Conservation (phyloP, 92 coral and sea anemone genomes). For the Epizoanthus stellaris region DNA sequence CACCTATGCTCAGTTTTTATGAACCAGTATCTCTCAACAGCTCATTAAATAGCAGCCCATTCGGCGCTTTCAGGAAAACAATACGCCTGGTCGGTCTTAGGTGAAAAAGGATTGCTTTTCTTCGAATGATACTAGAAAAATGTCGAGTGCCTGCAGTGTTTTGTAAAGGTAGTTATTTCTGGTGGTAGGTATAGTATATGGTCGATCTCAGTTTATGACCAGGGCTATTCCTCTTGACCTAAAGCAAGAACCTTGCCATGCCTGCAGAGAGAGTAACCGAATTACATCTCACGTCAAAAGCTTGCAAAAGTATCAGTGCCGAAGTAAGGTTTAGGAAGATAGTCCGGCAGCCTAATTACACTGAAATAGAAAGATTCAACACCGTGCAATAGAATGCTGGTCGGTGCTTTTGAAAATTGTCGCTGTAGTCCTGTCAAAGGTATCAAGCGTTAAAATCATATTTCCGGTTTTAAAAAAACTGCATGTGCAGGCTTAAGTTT, state of each 20-base stretch:
- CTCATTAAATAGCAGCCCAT: conserved; percentile 22
- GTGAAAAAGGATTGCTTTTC: not conserved
- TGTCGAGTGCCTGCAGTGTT: not conserved
- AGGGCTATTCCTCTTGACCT: too few species aligned
- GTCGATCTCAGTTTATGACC: too few species aligned
- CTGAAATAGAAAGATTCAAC: not conserved
- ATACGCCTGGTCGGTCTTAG: conserved; percentile 1
- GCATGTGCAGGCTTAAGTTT: not conserved
- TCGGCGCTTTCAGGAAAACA: not conserved
- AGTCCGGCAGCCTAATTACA: not conserved
- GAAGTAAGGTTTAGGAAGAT: not conserved
- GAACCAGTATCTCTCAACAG: conserved; percentile 26
- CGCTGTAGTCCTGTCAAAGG: not conserved
- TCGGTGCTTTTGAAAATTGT: not conserved
- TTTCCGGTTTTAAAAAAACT: not conserved
- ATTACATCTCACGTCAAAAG: not conserved
- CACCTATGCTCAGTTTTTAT: not conserved
- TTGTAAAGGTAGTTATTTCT: not conserved
- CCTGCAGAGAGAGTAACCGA: too few species aligned
- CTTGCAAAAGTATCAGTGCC: not conserved
- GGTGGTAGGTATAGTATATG: not conserved
- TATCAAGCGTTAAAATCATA: not conserved
- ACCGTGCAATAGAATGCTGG: not conserved
- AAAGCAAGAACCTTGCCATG: too few species aligned
- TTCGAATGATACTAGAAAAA: not conserved